These are phyloP conservation scores for Chaetodon auriga DNA, from an alignment of 2,113 vertebrate genomes.

Conservation along the genomic window DNA sequence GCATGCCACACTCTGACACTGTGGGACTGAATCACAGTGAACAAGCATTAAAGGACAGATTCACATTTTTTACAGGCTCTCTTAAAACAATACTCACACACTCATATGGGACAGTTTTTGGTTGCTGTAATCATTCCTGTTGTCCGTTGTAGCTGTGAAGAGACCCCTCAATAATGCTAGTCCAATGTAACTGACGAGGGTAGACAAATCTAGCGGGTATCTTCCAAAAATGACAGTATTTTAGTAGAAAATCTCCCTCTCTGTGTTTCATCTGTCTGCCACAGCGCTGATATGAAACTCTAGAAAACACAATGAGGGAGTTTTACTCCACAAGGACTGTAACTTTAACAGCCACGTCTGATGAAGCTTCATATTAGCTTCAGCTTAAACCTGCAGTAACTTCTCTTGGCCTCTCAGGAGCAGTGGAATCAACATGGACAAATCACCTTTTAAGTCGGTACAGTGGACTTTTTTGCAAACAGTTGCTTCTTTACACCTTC, in stretches of 20 bases:
- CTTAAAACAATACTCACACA: neutral
- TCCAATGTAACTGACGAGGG: neutral
- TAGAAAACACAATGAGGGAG: neutral
- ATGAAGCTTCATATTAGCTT: neutral
- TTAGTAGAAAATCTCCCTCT: neutral
- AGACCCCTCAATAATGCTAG: neutral
- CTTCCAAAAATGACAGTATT: neutral
- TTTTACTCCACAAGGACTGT: neutral
- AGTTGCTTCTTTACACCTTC: neutral
- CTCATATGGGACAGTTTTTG: neutral
- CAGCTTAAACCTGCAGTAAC: neutral
- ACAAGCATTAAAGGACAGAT: neutral
- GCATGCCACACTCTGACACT: neutral
- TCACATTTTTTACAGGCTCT: neutral
- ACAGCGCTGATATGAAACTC: neutral
- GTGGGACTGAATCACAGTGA: neutral
- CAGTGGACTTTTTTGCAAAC: neutral
- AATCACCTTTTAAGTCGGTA: neutral
- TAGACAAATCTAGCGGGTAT: neutral
- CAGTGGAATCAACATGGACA: no score
- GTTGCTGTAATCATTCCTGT: neutral
- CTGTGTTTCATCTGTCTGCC: neutral
- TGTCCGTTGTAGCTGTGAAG: neutral
- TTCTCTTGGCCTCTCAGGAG: no score
- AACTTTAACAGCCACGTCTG: no score